Base-by-base conservation (phyloP, 2,113 vertebrate genomes). In the Coracopsis vasa region DNA sequence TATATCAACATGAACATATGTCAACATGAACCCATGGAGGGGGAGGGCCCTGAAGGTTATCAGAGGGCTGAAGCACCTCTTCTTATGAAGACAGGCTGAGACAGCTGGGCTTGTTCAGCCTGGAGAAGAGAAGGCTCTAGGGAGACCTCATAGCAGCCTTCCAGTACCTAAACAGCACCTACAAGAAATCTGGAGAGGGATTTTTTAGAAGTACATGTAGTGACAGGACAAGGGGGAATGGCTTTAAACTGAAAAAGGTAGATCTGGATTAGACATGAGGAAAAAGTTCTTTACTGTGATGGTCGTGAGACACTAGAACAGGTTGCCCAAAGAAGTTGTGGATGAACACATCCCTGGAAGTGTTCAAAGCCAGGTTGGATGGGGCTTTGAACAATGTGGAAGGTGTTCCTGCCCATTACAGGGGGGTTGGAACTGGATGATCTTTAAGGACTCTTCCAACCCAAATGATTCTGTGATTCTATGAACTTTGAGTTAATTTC, bases 331-430 rank as follows among this genome's bases (percentile, higher is more conserved):
- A 61, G 29, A 42, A 67, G 28, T 4, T 39, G 28, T 24, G 18
- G 17, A 16, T 50, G 41, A 5, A 3, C 25, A 25, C 67, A 61
- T 29, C 27, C 15, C 23, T 0, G 0, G 4, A 44, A 61, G 29
- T 13, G 29, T 3, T 61, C 25, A 35, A 47, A 82, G 51, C 25
- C 19, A 41, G n/a, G 29, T 6, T 80, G 75, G n/a, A 67, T 5
- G 25, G 31, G 29, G n/a, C 25, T 27, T 41, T 53, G 67, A 53
- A 25, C 25, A 41, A 7, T 10, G 47, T 42, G 47, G 47, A 61
- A 62, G 25, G 18, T 42, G 35, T 33, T 21, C 15, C 47, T 80
- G 35, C 53, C 18, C 7, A 2, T 33, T 61, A 25, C 25, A 47
- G 41, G 17, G 20, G 14, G 18, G 14, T 10, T 61, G 61, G n/a